A percentile compares a stretch with the other conserved stretches of the same genome.
phyloP scores from a whole-genome alignment of 1,140 invertebrate genomes.

The Medauroidea extradentata region DNA sequence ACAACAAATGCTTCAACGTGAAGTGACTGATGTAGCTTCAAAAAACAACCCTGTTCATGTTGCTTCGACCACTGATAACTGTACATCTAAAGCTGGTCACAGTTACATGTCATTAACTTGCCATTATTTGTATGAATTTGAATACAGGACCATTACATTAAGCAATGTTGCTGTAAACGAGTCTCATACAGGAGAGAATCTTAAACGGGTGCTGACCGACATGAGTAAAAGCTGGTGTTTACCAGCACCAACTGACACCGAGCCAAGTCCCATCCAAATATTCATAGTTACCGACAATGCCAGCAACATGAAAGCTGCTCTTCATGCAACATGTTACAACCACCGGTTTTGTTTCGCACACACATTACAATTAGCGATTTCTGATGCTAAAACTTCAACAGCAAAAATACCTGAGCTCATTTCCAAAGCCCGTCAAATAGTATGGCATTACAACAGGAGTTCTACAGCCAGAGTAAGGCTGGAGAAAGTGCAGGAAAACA shows the following conservation, averaged over 20 bases:
- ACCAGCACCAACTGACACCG: conserved; percentile 9
- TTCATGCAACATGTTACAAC: conserved; percentile 13
- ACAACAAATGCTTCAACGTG: conserved; percentile 2
- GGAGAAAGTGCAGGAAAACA: conserved; percentile 14
- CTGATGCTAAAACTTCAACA: too few relatives aligned
- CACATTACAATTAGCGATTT: too few relatives aligned
- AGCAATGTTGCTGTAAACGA: conserved; percentile 16
- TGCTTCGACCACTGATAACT: conserved; percentile 25
- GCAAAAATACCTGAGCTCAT: conserved; percentile 8
- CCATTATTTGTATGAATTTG: conserved; percentile 26
- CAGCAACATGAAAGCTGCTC: too few relatives aligned
- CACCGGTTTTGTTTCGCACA: too few relatives aligned
- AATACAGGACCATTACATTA: conserved; percentile 18
- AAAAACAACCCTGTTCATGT: too few relatives aligned
- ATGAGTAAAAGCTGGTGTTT: conserved; percentile 12
- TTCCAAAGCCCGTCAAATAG: conserved; percentile 11
- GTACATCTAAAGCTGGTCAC: conserved; percentile 23
- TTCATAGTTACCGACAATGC: conserved; percentile 9
- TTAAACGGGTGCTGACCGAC: conserved; percentile 16
- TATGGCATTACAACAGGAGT: conserved; percentile 7
- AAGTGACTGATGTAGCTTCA: conserved; percentile 11
- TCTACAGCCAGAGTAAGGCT: conserved; percentile 14
- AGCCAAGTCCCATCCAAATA: conserved; percentile 10
- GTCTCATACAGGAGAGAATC: conserved; percentile 17
- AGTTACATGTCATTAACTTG: conserved; percentile 27